Base-by-base conservation (phyloP, 1,140 invertebrate species). In the Kradibia gibbosae region DNA sequence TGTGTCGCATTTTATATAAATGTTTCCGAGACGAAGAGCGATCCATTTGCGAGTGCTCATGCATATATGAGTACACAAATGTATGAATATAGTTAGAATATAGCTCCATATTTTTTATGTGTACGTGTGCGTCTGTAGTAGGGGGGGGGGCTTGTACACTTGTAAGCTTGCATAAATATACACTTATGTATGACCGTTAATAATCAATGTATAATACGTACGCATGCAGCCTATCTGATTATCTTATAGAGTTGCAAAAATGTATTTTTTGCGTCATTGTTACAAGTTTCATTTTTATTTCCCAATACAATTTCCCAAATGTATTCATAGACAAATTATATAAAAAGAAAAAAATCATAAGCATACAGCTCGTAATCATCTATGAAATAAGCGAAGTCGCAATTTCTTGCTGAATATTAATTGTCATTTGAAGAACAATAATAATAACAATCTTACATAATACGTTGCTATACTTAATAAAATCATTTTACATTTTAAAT, bases 1-100 rank as follows among this genome's bases (percentile, higher is more conserved):
- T 17, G n/a, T 50, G 70, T 50, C 55, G 4, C 57, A 45, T 65
- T 72, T 48, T 77, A 76, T 62, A 60, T 76, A 76, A 48, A 77
- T 28, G 53, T 75, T 75, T 74, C 72, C 31, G 31, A 74, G 48
- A 74, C 72, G 50, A 62, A 1, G 28, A 36, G 28, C 28, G 22
- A 39, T 42, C 10, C 36, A 28, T 25, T 70, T 70, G 36, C 36
- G 13, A n/a, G 13, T 45, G 42, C 42, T 8, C 42, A 45, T 45
- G 7, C 42, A 13, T 45, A 45, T 45, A 13, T 45, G 13, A 8
- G 13, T 8, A 45, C 5, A 45, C 13, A 45, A 45, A 45, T n/a
- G n/a, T n/a, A n/a, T n/a, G n/a, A n/a, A n/a, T n/a, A n/a, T n/a
- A n/a, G n/a, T n/a, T n/a, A n/a, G n/a, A n/a, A n/a, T n/a, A n/a